Conservation (phyloP, 2,113 vertebrate species). For the Gobiocypris rarus region DNA sequence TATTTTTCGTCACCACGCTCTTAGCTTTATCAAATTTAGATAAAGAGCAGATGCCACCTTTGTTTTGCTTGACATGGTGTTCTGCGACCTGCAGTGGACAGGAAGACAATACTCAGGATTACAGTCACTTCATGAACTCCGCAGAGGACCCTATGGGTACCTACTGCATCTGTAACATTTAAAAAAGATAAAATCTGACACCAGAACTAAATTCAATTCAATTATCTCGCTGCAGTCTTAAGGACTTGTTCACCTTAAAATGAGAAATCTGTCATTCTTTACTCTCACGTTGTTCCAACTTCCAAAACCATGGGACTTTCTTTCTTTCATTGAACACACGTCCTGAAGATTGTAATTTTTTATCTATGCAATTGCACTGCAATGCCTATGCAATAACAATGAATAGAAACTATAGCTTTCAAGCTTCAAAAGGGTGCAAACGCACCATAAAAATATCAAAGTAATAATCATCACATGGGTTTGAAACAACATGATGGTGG, state of each 20-base stretch:
- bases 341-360: no score
- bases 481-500: background rate
- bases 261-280: background rate
- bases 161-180: no score
- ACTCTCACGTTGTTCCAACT: background rate
- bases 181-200: background rate
- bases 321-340: background rate
- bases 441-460: background rate
- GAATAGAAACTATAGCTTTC: background rate
- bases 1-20: slow-evolving; percentile 56
- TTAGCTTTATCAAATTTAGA: slow-evolving; percentile 52
- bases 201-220: background rate
- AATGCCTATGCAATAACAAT: background rate
- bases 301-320: background rate
- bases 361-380: no score
- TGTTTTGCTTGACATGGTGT: slow-evolving; percentile 68
- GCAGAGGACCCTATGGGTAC: no score
- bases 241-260: background rate
- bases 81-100: slow-evolving; percentile 80
- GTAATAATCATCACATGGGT: background rate
- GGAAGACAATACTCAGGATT: background rate
- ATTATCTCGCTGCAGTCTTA: background rate
- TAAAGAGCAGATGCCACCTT: no score
- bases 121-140: background rate
- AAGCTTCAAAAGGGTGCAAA: background rate